phyloP scores from a whole-genome alignment of 1,140 invertebrate genomes.

The Xylocopa sonorina region DNA sequence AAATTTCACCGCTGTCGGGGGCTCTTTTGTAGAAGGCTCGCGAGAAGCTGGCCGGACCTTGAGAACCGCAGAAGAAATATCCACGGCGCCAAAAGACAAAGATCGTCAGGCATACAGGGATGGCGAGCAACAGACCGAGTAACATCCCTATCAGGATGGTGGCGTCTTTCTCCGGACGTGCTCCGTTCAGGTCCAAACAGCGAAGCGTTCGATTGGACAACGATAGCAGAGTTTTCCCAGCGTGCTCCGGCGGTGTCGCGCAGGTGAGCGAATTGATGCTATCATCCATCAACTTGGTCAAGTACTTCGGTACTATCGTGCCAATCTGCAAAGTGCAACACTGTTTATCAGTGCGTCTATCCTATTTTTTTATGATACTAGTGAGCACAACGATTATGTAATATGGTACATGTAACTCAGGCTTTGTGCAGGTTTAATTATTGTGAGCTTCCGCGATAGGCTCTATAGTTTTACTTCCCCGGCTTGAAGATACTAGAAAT shows the following conservation, averaged over 20 bases:
- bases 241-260: slow-evolving; percentile 67
- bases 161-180: slow-evolving; percentile 85
- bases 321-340: slow-evolving; percentile 73
- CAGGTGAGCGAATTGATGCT: slow-evolving; percentile 66
- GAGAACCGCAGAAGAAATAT: slow-evolving; percentile 81
- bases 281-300: slow-evolving; percentile 74
- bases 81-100: slow-evolving; percentile 85
- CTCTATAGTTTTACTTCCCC: too few relatives aligned
- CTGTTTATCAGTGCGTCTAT: background rate
- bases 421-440: too few relatives aligned
- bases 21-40: slow-evolving; percentile 87
- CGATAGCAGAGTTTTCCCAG: slow-evolving; percentile 65
- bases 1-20: slow-evolving; percentile 79
- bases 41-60: slow-evolving; percentile 83
- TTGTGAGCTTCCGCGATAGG: too few relatives aligned
- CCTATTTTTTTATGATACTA: too few relatives aligned
- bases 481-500: too few relatives aligned
- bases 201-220: slow-evolving; percentile 80
- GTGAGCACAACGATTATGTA: too few relatives aligned
- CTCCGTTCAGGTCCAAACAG: slow-evolving; percentile 84
- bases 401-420: too few relatives aligned
- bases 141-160: slow-evolving; percentile 86
- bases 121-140: slow-evolving; percentile 85
- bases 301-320: slow-evolving; percentile 82
- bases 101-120: slow-evolving; percentile 85